A percentile compares a stretch with the other conserved stretches of the same genome.
phyloP scores from a whole-genome alignment of 2,113 vertebrate species.

The Ammodytes dubius region DNA sequence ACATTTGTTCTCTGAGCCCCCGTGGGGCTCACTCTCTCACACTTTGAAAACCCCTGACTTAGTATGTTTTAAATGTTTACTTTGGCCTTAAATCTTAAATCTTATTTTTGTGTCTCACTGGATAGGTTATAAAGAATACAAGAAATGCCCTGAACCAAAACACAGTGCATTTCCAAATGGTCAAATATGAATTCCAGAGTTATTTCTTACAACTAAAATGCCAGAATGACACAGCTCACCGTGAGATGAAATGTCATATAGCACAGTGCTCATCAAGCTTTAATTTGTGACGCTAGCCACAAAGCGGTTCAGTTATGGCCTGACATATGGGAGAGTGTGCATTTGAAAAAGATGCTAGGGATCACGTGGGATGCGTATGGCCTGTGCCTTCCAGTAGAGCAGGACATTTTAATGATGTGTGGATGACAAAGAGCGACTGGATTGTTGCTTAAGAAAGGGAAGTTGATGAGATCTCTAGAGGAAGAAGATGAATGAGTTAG shows the following conservation, averaged over 20 bases:
- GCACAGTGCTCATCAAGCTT: conserved; percentile 15
- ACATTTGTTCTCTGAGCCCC: too few species aligned
- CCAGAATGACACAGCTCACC: conserved; percentile 10
- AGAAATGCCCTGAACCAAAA: background rate
- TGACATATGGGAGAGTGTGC: conserved; percentile 18
- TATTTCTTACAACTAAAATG: background rate
- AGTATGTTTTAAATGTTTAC: background rate
- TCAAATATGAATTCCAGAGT: background rate
- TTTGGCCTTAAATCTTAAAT: background rate
- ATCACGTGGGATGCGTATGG: conserved; percentile 6
- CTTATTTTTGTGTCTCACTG: background rate
- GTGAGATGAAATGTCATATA: conserved; percentile 6
- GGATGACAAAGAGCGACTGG: conserved; percentile 12
- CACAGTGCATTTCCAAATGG: too few species aligned
- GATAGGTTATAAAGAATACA: background rate
- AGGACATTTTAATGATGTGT: conserved; percentile 35
- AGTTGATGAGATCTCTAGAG: conserved; percentile 19
- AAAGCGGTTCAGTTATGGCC: conserved; percentile 3
- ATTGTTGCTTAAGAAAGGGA: background rate
- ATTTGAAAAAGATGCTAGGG: conserved; percentile 21
- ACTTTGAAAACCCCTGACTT: too few species aligned
- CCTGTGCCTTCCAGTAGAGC: background rate
- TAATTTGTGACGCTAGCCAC: conserved; percentile 14
- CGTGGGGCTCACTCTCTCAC: too few species aligned
- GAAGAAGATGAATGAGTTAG: conserved; percentile 38